These are phyloP conservation scores for Mustela nigripes DNA, from an alignment of 2,113 vertebrate genomes.

Conservation along the genomic window DNA sequence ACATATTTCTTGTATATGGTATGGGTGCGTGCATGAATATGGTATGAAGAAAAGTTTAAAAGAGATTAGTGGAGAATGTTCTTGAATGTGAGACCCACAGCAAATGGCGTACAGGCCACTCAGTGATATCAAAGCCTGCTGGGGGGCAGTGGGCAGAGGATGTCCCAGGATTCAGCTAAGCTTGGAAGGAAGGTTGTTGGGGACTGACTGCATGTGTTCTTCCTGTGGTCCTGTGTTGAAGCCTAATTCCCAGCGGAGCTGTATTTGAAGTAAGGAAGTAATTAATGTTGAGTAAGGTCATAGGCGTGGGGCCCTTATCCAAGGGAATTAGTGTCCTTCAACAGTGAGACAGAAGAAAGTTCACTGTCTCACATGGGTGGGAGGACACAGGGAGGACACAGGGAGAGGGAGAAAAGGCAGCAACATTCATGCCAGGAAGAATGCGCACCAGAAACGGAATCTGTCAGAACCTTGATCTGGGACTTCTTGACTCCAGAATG, in stretches of 20 bases:
- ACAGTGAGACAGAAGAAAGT: background rate
- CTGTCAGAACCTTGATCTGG: background rate
- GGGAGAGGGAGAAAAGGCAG: background rate
- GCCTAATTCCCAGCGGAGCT: background rate
- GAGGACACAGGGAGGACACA: background rate
- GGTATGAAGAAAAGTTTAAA: constrained; percentile 21
- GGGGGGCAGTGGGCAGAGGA: no score
- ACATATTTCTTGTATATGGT: background rate
- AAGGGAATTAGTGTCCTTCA: background rate
- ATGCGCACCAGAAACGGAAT: background rate
- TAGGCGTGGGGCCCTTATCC: background rate
- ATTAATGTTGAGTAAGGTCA: background rate
- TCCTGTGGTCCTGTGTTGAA: background rate
- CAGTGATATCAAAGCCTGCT: background rate
- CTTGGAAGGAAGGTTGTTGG: background rate
- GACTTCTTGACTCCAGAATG: background rate
- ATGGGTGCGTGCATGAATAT: background rate
- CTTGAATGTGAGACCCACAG: background rate
- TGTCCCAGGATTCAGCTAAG: background rate
- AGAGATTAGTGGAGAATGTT: background rate
- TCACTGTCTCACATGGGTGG: no score
- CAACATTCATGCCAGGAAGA: background rate
- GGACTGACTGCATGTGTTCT: background rate
- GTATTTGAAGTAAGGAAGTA: background rate
- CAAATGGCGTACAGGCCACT: background rate